Evolutionary conservation across 2,113 vertebrate species (phyloP).

Genomic region (Monopterus albus): DNA sequence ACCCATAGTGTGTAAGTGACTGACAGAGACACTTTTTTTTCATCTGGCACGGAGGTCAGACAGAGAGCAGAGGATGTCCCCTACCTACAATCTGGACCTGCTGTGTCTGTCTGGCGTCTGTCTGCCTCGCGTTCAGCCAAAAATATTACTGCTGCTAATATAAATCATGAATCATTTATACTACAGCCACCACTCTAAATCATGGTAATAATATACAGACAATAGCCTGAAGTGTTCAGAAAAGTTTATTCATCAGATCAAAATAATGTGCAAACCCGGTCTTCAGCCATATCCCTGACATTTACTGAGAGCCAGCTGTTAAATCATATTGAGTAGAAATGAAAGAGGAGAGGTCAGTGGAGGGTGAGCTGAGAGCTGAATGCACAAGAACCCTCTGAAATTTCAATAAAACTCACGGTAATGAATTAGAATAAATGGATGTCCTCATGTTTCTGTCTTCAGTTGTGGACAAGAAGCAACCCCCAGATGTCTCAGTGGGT

Average conservation of each 20-base stretch:
- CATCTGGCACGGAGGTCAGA: constrained; percentile 51
- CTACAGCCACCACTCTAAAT: neutral
- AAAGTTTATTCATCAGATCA: constrained; percentile 11
- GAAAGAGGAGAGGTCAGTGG: constrained; percentile 31
- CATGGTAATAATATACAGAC: neutral
- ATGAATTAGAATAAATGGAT: too few species aligned
- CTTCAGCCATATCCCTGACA: too few species aligned
- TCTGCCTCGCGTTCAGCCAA: constrained; percentile 16
- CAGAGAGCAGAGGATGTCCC: constrained; percentile 45
- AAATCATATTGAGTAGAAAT: constrained; percentile 16
- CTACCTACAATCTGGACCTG: constrained; percentile 63
- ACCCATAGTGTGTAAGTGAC: constrained; percentile 3
- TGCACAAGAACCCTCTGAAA: constrained; percentile 38
- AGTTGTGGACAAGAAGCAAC: neutral
- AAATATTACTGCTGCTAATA: too few species aligned
- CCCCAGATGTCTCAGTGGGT: neutral
- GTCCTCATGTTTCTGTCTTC: too few species aligned
- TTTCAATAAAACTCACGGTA: constrained; percentile 39
- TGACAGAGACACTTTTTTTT: too few species aligned
- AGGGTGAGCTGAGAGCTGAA: constrained; percentile 32
- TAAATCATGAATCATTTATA: constrained; percentile 9
- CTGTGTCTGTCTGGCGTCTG: constrained; percentile 43
- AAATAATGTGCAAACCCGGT: neutral
- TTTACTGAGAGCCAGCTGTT: neutral
- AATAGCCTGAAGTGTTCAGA: neutral